A percentile compares a stretch with the other conserved stretches of the same genome.
Conservation (phyloP, 2,888 invertebrate species). For the Masnerella sp. region DNA sequence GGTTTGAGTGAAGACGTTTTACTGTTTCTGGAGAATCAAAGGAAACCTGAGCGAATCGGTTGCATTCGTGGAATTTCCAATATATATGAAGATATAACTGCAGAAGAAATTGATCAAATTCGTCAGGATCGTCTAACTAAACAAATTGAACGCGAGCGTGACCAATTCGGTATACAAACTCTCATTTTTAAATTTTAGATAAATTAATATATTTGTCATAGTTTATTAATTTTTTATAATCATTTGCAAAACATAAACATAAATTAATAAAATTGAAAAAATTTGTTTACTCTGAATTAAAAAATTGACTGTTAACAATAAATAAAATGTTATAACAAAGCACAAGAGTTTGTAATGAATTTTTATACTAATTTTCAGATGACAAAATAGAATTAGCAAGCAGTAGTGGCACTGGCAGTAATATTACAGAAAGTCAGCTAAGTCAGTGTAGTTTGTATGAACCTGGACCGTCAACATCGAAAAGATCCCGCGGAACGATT, state of each 20-base stretch:
- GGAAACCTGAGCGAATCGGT: constrained; percentile 25
- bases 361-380: constrained; percentile 20
- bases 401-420: constrained; percentile 10
- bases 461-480: constrained; percentile 13
- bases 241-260: too few species aligned
- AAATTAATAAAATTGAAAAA: not conserved
- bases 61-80: not conserved
- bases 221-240: too few species aligned
- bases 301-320: not conserved
- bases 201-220: too few species aligned
- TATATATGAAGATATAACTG: constrained; percentile 14
- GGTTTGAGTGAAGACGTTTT: constrained; percentile 35
- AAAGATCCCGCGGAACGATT: constrained; percentile 40
- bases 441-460: not conserved
- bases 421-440: constrained; percentile 5
- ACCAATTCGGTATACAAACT: constrained; percentile 5
- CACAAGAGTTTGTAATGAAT: not conserved
- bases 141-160: constrained; percentile 14
- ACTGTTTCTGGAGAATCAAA: constrained; percentile 34
- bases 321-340: not conserved
- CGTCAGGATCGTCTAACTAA: constrained; percentile 8
- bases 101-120: constrained; percentile 22
- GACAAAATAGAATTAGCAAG: constrained; percentile 7
- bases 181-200: too few species aligned
- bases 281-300: constrained; percentile 1